These are phyloP conservation scores for Aphodius granarius DNA, from an alignment of 2,888 invertebrate genomes.

Conservation along the genomic window DNA sequence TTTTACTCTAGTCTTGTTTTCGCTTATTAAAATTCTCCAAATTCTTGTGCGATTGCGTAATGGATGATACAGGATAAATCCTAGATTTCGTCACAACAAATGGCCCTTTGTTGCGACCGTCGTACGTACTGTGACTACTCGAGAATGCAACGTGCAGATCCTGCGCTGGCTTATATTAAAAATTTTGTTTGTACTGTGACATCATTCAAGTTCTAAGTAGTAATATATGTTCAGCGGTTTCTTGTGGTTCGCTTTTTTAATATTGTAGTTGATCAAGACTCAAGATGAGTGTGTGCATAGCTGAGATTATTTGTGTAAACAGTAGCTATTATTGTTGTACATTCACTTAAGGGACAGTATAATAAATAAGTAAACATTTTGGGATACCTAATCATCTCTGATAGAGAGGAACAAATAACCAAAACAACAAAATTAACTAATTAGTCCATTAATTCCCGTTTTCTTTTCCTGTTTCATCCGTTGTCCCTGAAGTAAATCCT, in stretches of 20 bases:
- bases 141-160: not conserved
- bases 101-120: no score
- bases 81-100: not conserved
- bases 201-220: not conserved
- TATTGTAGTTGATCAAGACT: not conserved
- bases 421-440: not conserved
- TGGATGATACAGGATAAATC: not conserved
- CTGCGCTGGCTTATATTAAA: not conserved
- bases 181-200: not conserved
- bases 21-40: not conserved
- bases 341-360: no score
- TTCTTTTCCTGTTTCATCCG: not conserved
- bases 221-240: not conserved
- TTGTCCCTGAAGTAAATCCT: not conserved
- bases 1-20: not conserved
- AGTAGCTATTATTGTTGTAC: no score
- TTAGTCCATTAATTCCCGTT: not conserved
- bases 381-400: no score
- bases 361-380: no score
- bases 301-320: no score
- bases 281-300: not conserved
- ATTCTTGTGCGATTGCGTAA: not conserved
- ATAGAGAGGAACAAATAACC: not conserved
- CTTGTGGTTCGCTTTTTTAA: not conserved
- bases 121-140: not conserved